Evolutionary conservation across 2,888 invertebrate species (phyloP).

Genomic region (Meghimatium bilineatum): DNA sequence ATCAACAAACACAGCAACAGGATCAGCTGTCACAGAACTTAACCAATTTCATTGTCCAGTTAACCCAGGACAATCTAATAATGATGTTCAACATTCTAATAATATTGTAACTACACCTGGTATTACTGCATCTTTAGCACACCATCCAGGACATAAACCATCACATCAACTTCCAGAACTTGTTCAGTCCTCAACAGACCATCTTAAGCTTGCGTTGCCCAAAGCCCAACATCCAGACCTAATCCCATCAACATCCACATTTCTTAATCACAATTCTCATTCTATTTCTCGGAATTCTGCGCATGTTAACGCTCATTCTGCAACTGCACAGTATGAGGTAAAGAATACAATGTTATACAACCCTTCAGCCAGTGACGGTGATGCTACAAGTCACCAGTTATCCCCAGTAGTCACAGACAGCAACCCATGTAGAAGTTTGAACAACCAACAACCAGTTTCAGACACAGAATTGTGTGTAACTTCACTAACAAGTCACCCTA

Average conservation of each 20-base stretch:
- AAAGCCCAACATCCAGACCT: not conserved
- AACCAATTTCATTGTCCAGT: not conserved
- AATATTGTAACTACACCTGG: not conserved
- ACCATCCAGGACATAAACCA: too few relatives aligned
- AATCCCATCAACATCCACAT: too few relatives aligned
- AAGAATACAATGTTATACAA: not conserved
- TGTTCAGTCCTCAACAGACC: not conserved
- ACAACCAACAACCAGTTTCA: not conserved
- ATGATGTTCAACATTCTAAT: not conserved
- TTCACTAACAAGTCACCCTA: not conserved
- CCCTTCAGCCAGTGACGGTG: not conserved
- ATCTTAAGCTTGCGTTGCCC: too few relatives aligned
- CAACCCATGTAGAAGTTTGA: not conserved
- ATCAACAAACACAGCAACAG: not conserved
- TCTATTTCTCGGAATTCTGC: not conserved
- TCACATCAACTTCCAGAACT: not conserved
- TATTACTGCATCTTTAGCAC: not conserved
- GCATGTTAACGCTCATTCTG: not conserved
- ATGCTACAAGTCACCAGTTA: not conserved
- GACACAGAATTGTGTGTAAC: not conserved
- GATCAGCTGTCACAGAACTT: not conserved
- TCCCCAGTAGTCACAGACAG: not conserved
- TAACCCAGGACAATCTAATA: not conserved
- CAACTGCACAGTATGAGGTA: not conserved
- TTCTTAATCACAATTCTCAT: not conserved